Evolutionary conservation across 2,797 vertebrate genomes (phyloP).

Genomic region (Otolemur crassicaudatus): DNA sequence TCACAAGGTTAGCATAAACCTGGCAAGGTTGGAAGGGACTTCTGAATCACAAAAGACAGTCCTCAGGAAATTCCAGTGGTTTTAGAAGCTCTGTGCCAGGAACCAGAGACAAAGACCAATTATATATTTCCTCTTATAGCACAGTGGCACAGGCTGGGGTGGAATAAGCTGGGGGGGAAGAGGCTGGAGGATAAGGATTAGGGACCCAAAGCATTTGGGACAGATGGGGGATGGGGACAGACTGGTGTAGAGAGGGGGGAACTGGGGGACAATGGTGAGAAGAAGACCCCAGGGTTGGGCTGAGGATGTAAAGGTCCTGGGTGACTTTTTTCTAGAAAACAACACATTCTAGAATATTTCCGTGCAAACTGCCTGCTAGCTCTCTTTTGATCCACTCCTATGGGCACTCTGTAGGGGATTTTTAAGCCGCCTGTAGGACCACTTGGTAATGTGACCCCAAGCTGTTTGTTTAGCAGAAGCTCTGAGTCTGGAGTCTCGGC

Average conservation of each 20-base stretch:
- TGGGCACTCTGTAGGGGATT: neutral
- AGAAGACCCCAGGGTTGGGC: neutral
- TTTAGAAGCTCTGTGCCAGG: neutral
- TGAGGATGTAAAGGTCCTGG: neutral
- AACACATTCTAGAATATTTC: neutral
- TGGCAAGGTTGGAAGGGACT: neutral
- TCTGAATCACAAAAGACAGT: neutral
- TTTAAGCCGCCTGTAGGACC: neutral
- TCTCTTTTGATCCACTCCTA: neutral
- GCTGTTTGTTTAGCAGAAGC: neutral
- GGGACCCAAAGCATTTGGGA: neutral
- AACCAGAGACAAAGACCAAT: neutral
- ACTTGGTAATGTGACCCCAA: neutral
- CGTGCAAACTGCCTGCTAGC: neutral
- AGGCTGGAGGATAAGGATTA: neutral
- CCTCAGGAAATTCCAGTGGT: neutral
- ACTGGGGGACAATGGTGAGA: accelerated
- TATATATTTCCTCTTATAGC: neutral
- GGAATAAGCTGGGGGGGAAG: too few species aligned
- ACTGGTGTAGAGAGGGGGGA: neutral
- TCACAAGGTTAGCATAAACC: neutral
- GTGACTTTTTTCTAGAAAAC: neutral
- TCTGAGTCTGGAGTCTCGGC: neutral
- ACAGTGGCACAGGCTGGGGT: neutral
- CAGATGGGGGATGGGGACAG: neutral